Evolutionary conservation across 1,140 invertebrate species (phyloP).

Genomic region (Orchestia grillus): DNA sequence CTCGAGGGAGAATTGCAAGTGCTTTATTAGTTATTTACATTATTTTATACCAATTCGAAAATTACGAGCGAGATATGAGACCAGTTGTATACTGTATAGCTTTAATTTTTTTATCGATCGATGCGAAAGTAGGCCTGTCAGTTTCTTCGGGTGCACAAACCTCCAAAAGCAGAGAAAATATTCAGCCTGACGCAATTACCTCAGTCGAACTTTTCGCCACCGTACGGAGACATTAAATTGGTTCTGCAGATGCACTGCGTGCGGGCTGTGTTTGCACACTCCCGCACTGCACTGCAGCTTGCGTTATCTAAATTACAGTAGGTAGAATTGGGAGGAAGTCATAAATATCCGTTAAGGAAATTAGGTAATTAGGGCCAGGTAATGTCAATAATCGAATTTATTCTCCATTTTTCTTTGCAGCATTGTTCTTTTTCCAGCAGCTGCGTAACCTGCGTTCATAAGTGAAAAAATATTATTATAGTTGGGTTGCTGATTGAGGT

Average conservation of each 20-base stretch:
- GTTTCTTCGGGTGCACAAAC: neutral
- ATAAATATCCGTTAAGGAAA: slow-evolving; percentile 56
- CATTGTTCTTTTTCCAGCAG: neutral
- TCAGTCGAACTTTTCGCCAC: neutral
- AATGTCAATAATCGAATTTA: slow-evolving; percentile 56
- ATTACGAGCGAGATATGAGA: too few species aligned
- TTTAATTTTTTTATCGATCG: too few species aligned
- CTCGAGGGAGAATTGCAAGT: neutral
- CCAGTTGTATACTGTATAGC: too few species aligned
- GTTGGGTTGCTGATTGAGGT: neutral
- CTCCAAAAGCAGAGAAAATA: neutral
- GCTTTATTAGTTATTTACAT: too few species aligned
- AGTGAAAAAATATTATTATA: neutral
- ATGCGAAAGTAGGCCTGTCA: too few species aligned
- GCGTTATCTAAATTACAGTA: slow-evolving; percentile 49
- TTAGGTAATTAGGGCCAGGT: slow-evolving; percentile 48
- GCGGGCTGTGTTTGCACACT: neutral
- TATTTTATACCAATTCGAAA: too few species aligned
- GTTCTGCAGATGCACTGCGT: neutral
- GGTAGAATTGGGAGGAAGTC: slow-evolving; percentile 26
- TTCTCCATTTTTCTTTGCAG: slow-evolving; percentile 19
- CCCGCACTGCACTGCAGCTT: slow-evolving; percentile 24
- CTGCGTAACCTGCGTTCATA: neutral
- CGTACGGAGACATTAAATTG: neutral
- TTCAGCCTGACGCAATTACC: neutral